These are phyloP conservation scores for Diarsia rubi DNA, from an alignment of 2,888 invertebrate genomes.

Conservation along the genomic window DNA sequence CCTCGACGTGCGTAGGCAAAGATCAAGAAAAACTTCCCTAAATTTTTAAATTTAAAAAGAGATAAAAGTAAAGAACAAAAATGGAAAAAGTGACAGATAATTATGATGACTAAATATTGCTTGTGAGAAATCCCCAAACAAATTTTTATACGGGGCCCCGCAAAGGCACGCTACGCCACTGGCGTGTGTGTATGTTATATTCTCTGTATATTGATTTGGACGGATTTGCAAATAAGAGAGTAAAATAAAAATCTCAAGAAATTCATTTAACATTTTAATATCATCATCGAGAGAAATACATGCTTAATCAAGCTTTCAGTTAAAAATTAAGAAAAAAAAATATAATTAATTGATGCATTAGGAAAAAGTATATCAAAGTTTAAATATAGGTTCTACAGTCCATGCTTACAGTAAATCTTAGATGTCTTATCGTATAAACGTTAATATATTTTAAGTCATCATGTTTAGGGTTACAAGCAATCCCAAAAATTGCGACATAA, in stretches of 20 bases:
- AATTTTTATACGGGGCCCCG: too few relatives aligned
- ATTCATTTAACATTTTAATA: constrained; percentile 63
- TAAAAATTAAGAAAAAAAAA: constrained; percentile 45
- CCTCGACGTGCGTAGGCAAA: too few relatives aligned
- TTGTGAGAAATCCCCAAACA: too few relatives aligned
- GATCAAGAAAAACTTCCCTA: too few relatives aligned
- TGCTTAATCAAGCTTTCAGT: constrained; percentile 39
- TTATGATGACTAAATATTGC: too few relatives aligned
- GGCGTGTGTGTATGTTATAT: too few relatives aligned
- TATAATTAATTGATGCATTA: constrained; percentile 28
- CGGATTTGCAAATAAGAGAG: neutral
- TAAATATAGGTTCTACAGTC: constrained; percentile 17
- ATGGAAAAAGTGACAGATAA: too few relatives aligned
- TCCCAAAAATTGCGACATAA: neutral
- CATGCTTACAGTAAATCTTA: constrained; percentile 16
- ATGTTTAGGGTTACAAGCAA: neutral
- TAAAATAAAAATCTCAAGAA: constrained; percentile 13
- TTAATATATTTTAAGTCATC: constrained; percentile 21
- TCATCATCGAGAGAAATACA: constrained; percentile 66
- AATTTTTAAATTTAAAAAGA: too few relatives aligned
- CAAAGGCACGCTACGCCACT: too few relatives aligned
- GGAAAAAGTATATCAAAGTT: constrained; percentile 33
- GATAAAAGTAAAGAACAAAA: too few relatives aligned
- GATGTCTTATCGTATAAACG: constrained; percentile 21
- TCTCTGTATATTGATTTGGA: neutral